Evolutionary conservation across 2,113 vertebrate genomes (phyloP).

Genomic region (Ciconia maguari): DNA sequence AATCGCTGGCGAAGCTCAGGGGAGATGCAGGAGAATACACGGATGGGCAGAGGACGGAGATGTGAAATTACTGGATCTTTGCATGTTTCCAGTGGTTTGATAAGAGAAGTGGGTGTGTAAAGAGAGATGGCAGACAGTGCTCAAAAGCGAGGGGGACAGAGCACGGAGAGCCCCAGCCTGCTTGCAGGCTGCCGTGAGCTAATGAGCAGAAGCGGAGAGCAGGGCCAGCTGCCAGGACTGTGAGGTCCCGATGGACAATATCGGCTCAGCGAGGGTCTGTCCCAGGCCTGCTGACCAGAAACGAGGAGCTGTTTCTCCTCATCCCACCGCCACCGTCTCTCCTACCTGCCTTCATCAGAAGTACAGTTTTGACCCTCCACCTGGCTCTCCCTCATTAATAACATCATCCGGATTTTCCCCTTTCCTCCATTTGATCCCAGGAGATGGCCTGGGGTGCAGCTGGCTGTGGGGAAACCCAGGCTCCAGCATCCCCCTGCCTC

Average conservation of each 20-base stretch:
- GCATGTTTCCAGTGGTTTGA: neutral
- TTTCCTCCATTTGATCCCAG: neutral
- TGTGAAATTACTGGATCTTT: neutral
- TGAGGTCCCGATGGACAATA: neutral
- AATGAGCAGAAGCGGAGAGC: neutral
- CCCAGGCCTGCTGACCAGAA: neutral
- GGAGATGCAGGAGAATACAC: neutral
- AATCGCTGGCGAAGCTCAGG: neutral
- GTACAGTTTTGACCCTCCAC: neutral
- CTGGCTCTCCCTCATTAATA: neutral
- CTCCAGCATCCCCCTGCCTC: neutral
- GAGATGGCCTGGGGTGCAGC: neutral
- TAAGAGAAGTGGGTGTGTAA: neutral
- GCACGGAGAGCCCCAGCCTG: no score
- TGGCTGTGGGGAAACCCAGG: neutral
- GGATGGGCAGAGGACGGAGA: neutral
- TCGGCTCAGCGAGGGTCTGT: neutral
- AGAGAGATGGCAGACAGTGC: neutral
- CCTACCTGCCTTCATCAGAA: neutral
- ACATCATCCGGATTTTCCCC: no score
- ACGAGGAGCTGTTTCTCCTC: neutral
- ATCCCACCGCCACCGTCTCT: neutral
- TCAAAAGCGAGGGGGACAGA: neutral
- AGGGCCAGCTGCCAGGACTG: neutral
- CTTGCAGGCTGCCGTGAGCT: neutral